Percentiles rank a stretch among this genome's conserved stretches.
Evolutionary conservation across 2,113 vertebrate species (phyloP).

Genomic region (Alligator mississippiensis): DNA sequence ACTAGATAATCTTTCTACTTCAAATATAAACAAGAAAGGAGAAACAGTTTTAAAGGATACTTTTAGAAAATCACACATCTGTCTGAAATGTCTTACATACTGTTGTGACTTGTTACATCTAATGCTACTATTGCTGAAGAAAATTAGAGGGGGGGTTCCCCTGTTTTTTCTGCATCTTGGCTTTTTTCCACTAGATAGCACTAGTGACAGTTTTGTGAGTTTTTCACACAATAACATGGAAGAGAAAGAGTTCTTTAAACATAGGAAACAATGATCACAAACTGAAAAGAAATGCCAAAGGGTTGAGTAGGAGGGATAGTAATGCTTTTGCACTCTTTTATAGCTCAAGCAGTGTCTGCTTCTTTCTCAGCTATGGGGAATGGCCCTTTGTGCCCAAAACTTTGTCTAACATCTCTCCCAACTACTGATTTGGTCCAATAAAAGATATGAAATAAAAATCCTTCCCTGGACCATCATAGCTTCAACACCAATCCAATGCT

Average conservation of each 20-base stretch:
- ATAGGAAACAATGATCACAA: neutral
- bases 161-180: neutral
- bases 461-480: neutral
- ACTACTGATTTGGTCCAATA: too few species aligned
- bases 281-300: neutral
- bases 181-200: neutral
- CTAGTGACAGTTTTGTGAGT: neutral
- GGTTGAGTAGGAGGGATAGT: neutral
- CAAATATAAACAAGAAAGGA: neutral
- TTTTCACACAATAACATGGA: neutral
- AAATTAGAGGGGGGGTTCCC: neutral
- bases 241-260: neutral
- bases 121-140: neutral
- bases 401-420: too few species aligned
- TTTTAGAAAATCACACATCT: neutral
- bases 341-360: neutral
- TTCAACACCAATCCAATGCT: neutral
- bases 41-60: neutral
- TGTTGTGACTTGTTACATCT: neutral
- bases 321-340: neutral
- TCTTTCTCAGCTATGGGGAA: neutral
- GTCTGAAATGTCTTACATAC: neutral
- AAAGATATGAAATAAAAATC: too few species aligned
- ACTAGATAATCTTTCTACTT: neutral
- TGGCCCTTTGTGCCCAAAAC: too few species aligned